Percentiles rank a stretch among this genome's conserved stretches.
These are phyloP conservation scores for Antechinus stuartii DNA, from an alignment of 2,113 vertebrate species.

Conservation along the genomic window DNA sequence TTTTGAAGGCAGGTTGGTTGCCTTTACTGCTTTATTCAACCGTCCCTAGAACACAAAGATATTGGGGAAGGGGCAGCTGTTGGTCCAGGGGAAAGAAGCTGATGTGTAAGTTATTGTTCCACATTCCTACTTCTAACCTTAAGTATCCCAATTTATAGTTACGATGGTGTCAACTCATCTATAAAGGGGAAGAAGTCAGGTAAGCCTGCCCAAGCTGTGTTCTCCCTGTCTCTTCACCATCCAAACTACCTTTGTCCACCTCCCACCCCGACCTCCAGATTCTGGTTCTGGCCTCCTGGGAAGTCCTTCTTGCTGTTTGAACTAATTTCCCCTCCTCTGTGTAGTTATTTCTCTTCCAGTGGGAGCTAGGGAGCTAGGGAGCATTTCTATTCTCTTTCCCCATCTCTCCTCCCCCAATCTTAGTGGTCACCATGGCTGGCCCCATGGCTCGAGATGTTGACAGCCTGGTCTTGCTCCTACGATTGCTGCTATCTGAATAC, in stretches of 20 bases:
- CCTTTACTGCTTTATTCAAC: not conserved
- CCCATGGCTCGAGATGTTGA: conserved; percentile 89
- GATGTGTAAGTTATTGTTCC: not conserved
- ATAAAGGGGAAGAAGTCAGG: conserved; percentile 37
- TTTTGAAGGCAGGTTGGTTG: not conserved
- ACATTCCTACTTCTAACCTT: not conserved
- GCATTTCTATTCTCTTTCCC: not conserved
- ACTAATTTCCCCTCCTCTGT: not conserved
- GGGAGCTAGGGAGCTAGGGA: not conserved
- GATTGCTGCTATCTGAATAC: conserved; percentile 87
- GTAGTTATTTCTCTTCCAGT: not conserved
- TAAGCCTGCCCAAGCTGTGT: not conserved
- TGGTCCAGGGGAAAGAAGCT: not conserved
- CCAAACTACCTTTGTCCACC: not conserved
- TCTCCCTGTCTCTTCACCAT: not conserved
- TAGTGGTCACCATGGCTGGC: conserved; percentile 71
- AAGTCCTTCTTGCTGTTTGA: conserved; percentile 45
- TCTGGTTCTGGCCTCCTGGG: conserved; percentile 64
- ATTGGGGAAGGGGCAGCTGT: not conserved
- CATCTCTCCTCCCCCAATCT: not conserved
- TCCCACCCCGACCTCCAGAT: not conserved
- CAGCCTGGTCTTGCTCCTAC: conserved; percentile 89
- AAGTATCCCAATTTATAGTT: conserved; percentile 22
- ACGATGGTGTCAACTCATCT: conserved; percentile 9
- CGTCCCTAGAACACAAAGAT: not conserved